Conservation (phyloP, 1,140 invertebrate genomes). For the Cepaea nemoralis region DNA sequence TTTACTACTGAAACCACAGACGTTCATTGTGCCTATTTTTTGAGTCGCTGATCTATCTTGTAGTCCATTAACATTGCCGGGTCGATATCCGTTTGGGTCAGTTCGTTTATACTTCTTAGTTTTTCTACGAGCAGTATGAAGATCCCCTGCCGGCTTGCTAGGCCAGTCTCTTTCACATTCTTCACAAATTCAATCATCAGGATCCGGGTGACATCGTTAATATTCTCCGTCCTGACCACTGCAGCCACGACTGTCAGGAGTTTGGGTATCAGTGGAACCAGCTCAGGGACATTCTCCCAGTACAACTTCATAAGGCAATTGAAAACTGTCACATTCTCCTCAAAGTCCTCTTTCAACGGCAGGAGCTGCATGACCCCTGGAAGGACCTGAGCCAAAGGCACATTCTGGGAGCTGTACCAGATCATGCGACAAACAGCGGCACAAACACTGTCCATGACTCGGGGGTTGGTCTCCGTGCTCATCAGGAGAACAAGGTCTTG, state of each 20-base stretch:
- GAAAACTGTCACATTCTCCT: slow-evolving; percentile 82
- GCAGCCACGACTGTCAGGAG: slow-evolving; percentile 44
- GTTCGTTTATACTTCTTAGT: no score
- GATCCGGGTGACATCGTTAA: slow-evolving; percentile 52
- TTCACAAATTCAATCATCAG: slow-evolving; percentile 58
- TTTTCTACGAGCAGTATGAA: no score
- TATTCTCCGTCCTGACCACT: slow-evolving; percentile 49
- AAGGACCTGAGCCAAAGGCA: slow-evolving; percentile 79
- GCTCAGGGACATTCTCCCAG: slow-evolving; percentile 49
- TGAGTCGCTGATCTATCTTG: no score
- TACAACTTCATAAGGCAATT: slow-evolving; percentile 77
- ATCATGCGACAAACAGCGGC: slow-evolving; percentile 83
- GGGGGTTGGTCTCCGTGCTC: slow-evolving; percentile 75
- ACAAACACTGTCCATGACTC: slow-evolving; percentile 83
- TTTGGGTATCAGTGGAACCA: slow-evolving; percentile 47
- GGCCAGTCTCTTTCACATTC: no score
- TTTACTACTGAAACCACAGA: no score
- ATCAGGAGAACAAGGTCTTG: slow-evolving; percentile 78
- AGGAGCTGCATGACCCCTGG: slow-evolving; percentile 81
- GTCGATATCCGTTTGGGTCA: no score
- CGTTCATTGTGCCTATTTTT: no score
- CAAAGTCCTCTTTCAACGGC: slow-evolving; percentile 83
- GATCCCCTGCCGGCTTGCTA: no score
- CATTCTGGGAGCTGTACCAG: slow-evolving; percentile 75
- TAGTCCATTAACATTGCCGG: no score